phyloP scores from a whole-genome alignment of 2,113 vertebrate species.

The Oncorhynchus clarkii region DNA sequence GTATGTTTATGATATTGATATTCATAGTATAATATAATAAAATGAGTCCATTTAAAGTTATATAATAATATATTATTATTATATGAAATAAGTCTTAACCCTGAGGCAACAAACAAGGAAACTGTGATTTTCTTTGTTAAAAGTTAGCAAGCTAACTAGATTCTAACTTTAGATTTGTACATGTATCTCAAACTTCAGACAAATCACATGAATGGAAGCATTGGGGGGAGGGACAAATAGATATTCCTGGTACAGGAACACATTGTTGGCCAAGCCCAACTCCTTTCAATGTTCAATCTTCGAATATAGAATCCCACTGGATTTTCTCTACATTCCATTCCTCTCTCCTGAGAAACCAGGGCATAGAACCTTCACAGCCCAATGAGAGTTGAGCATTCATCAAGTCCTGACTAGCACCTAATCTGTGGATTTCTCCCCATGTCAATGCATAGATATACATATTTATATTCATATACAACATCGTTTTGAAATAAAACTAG shows the following conservation, averaged over 20 bases:
- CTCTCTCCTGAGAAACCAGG: conserved; percentile 29
- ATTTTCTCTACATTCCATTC: conserved; percentile 21
- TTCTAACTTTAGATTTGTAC: conserved; percentile 25
- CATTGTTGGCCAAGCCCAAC: conserved; percentile 21
- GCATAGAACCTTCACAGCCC: conserved; percentile 16
- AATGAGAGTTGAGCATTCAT: conserved; percentile 27
- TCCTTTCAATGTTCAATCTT: conserved; percentile 27
- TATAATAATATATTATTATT: conserved; percentile 33
- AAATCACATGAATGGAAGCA: conserved; percentile 10
- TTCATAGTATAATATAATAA: conserved; percentile 28
- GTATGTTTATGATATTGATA: conserved; percentile 33
- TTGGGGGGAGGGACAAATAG: conserved; percentile 11
- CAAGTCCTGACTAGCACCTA: conserved; percentile 27
- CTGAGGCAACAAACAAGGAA: conserved; percentile 49
- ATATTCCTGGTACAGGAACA: conserved; percentile 46
- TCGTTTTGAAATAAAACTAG: conserved; percentile 37
- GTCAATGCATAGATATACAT: conserved; percentile 50
- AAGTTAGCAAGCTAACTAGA: conserved; percentile 18
- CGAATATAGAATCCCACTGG: conserved; percentile 25
- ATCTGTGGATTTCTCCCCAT: conserved; percentile 15
- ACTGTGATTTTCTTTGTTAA: conserved; percentile 2
- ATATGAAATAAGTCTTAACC: conserved; percentile 43
- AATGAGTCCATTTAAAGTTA: conserved; percentile 30
- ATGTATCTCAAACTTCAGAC: conserved; percentile 16
- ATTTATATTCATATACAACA: conserved; percentile 56